Conservation (phyloP, 2,113 vertebrate genomes). For the Beaufortia kweichowensis region DNA sequence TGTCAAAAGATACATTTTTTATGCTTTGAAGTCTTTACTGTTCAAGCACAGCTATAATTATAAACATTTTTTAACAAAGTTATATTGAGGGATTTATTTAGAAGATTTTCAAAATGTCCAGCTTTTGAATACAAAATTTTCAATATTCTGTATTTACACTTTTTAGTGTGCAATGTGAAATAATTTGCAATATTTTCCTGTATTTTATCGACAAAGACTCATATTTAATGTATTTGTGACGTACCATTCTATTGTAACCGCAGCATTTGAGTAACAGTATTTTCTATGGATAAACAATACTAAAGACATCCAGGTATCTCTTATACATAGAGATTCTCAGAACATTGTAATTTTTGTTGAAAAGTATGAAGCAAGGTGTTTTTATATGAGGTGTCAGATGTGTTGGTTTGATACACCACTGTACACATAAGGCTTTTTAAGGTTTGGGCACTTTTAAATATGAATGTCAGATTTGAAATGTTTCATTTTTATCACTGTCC, state of each 20-base stretch:
- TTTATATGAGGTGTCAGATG: not conserved
- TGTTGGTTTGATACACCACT: not conserved
- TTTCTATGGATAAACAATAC: constrained; percentile 23
- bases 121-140: constrained; percentile 31
- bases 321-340: not conserved
- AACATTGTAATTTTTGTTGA: constrained; percentile 13
- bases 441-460: constrained; percentile 8
- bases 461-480: constrained; percentile 16
- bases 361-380: not conserved
- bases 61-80: not conserved
- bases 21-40: not conserved
- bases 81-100: not conserved
- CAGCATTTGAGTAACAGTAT: constrained; percentile 35
- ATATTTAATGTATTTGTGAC: constrained; percentile 9
- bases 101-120: not conserved
- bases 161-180: constrained; percentile 31
- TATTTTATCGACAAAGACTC: constrained; percentile 29
- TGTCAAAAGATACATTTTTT: constrained; percentile 16
- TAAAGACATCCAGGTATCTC: not conserved
- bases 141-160: constrained; percentile 29
- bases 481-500: constrained; percentile 21
- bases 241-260: constrained; percentile 18
- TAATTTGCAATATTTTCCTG: constrained; percentile 21
- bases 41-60: constrained; percentile 9
- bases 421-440: not conserved